Percentiles rank a stretch among this genome's conserved stretches.
phyloP scores from a whole-genome alignment of 1,140 invertebrate genomes.

The Elymnias hypermnestra region DNA sequence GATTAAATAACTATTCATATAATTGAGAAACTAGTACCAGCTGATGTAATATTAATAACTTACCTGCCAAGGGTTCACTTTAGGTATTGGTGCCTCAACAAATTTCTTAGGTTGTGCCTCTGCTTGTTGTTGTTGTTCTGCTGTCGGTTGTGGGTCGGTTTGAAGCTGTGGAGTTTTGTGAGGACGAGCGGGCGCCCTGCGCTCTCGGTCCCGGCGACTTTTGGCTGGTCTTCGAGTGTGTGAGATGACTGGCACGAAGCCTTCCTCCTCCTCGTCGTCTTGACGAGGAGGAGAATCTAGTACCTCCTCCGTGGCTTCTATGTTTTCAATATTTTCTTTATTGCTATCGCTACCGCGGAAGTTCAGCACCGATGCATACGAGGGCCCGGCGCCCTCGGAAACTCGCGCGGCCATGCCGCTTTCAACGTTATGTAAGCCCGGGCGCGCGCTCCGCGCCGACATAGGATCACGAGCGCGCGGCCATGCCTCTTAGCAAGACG shows the following conservation, averaged over 20 bases:
- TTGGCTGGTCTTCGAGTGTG: constrained; percentile 59
- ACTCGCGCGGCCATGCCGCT: constrained; percentile 72
- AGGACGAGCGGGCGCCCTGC: constrained; percentile 47
- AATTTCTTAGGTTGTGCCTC: constrained; percentile 75
- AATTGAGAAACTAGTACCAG: too few relatives aligned
- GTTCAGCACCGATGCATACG: constrained; percentile 74
- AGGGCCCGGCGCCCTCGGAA: constrained; percentile 72
- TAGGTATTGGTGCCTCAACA: constrained; percentile 78
- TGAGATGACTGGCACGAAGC: constrained; percentile 70
- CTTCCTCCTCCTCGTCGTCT: constrained; percentile 65
- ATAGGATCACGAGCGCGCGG: constrained; percentile 72
- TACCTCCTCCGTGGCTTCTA: constrained; percentile 54
- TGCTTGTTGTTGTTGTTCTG: constrained; percentile 44
- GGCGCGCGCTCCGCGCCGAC: constrained; percentile 71
- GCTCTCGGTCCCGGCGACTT: constrained; percentile 50
- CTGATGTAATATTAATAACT: too few relatives aligned
- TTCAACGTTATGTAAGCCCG: constrained; percentile 66
- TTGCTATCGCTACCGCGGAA: constrained; percentile 64
- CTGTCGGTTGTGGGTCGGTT: constrained; percentile 33
- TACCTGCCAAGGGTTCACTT: constrained; percentile 79
- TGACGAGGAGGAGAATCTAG: constrained; percentile 43
- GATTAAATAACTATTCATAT: constrained; percentile 4
- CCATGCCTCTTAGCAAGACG: constrained; percentile 24
- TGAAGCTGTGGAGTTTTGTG: constrained; percentile 45
- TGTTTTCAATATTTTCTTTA: constrained; percentile 73